phyloP scores from a whole-genome alignment of 2,113 vertebrate genomes.

The Neotragus moschatus region DNA sequence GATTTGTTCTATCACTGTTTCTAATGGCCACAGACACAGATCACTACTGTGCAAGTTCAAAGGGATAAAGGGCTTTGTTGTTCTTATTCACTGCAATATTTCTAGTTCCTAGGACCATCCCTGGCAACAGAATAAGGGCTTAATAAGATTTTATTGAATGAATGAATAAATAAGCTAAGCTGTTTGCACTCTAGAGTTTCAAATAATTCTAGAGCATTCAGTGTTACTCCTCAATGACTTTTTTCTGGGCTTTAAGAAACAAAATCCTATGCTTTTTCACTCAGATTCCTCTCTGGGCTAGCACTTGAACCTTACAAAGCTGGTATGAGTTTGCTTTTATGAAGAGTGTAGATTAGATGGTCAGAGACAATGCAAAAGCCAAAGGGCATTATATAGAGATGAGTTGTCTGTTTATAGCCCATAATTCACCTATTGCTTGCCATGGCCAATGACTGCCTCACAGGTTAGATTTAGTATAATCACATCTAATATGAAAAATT shows the following conservation, averaged over 20 bases:
- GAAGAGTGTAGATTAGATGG: not conserved
- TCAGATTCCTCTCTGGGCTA: not conserved
- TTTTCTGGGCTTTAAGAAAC: not conserved
- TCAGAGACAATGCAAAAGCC: not conserved
- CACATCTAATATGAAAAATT: not conserved
- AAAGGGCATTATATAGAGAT: too few relatives aligned
- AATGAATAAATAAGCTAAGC: not conserved
- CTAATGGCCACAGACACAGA: not conserved
- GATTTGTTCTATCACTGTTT: not conserved
- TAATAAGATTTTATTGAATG: not conserved
- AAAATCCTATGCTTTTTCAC: not conserved
- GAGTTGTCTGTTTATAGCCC: not conserved
- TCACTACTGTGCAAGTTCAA: not conserved
- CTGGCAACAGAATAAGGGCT: not conserved
- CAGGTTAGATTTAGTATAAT: not conserved
- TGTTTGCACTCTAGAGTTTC: not conserved
- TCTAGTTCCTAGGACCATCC: not conserved
- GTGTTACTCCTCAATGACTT: not conserved
- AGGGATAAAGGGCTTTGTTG: not conserved
- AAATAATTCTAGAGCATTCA: not conserved
- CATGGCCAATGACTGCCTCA: not conserved
- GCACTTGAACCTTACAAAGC: not conserved
- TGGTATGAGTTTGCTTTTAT: not conserved
- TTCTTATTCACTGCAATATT: not conserved
- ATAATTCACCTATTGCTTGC: not conserved